Base-by-base conservation (phyloP, 2,888 invertebrate species). In the Erebia ligea region DNA sequence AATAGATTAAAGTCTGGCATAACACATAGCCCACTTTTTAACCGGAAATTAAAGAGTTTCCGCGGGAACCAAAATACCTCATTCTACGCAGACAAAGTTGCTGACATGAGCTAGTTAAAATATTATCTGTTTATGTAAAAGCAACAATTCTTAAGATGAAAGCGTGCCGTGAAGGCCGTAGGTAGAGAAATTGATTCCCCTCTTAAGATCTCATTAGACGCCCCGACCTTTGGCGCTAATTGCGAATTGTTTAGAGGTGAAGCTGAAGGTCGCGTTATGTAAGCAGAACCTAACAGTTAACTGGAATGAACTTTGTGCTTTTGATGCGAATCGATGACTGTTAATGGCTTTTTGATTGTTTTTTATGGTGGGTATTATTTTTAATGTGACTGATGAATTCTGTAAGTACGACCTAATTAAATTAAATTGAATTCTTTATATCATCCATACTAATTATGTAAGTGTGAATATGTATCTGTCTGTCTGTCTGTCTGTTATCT, bases 161-260 rank as follows among this genome's bases (percentile, higher is more conserved):
- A 68, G 72, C 50, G 68, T 71, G 58, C 67, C 70, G 67, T 71
- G 69, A 64, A 75, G 61, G 81, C 79, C 80, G 71, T 77, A 68
- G 79, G 78, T 76, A 76, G 77, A 79, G 80, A 80, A 80, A 81
- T 76, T 78, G 77, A 77, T 75, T 78, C 74, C 67, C 71, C 73
- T 67, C 59, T 13, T 45, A 68, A 76, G 74, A 76, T 77, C 80
- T 80, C 77, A 80, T 80, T 81, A 80, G 78, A 76, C 79, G 78
- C 76, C 62, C 75, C 77, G 80, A 80, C 80, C 80, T 79, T 78
- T 81, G 72, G 58, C 68, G 70, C 74, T 78, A 78, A 77, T 78
- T 79, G 73, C 71, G 72, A 71, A 82, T 85, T 84, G 83, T 84
- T 82, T 82, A 69, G 80, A 81, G 87, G 88, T 86, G 86, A 87